These are phyloP conservation scores for Tipula confusa DNA, from an alignment of 2,888 invertebrate genomes.

Conservation along the genomic window DNA sequence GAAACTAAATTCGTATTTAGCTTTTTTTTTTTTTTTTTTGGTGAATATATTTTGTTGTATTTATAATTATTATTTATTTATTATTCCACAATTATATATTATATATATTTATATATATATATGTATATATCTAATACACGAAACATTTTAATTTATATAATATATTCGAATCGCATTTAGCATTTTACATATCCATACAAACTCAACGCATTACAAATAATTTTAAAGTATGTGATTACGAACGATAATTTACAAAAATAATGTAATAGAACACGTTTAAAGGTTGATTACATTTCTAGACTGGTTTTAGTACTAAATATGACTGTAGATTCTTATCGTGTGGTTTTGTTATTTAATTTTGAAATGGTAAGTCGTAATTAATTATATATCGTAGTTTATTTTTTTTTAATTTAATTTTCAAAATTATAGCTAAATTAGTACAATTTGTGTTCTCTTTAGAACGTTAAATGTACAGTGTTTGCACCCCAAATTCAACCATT, in stretches of 20 bases:
- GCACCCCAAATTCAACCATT: too few relatives aligned
- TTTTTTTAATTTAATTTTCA: too few relatives aligned
- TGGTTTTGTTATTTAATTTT: too few relatives aligned
- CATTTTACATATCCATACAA: background rate
- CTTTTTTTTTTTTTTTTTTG: conserved; percentile 15
- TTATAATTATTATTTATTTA: conserved; percentile 1
- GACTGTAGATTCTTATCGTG: too few relatives aligned
- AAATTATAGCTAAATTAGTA: too few relatives aligned
- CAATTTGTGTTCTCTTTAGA: too few relatives aligned
- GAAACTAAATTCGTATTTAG: too few relatives aligned
- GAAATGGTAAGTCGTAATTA: too few relatives aligned
- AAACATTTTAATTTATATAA: background rate
- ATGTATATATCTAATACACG: background rate
- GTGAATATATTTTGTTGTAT: background rate
- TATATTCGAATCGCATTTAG: background rate
- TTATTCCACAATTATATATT: background rate
- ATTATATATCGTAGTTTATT: too few relatives aligned
- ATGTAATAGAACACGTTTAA: background rate
- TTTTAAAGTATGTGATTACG: background rate
- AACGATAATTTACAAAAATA: background rate
- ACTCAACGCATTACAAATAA: background rate
- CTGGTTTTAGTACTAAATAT: background rate
- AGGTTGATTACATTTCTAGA: background rate
- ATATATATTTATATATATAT: background rate
- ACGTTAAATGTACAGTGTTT: too few relatives aligned